phyloP scores from a whole-genome alignment of 2,888 invertebrate genomes.

The Xestia c-nigrum region DNA sequence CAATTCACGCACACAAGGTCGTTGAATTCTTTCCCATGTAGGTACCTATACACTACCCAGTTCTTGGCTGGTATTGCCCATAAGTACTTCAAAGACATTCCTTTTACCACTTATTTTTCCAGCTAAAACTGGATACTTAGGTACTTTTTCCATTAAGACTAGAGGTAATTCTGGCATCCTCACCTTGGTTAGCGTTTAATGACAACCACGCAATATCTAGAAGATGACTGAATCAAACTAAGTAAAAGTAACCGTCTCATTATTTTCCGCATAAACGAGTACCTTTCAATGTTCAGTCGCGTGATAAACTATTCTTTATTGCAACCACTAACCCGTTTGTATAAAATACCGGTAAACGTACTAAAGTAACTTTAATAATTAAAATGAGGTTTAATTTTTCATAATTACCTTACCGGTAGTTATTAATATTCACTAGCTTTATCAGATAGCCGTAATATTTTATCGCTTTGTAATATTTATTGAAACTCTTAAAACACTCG shows the following conservation, averaged over 20 bases:
- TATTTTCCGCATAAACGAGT: slow-evolving; percentile 27
- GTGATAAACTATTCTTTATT: slow-evolving; percentile 42
- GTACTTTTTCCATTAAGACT: slow-evolving; percentile 3
- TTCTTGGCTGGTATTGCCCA: neutral
- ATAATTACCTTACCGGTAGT: slow-evolving; percentile 34
- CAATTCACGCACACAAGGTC: neutral
- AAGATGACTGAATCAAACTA: slow-evolving; percentile 1
- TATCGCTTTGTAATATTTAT: slow-evolving; percentile 31
- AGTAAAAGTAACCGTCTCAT: neutral
- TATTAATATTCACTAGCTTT: slow-evolving; percentile 28
- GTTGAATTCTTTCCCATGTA: neutral
- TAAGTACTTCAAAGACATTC: neutral
- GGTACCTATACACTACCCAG: neutral
- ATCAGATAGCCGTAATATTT: slow-evolving; percentile 40
- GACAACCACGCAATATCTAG: neutral
- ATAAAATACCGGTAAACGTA: slow-evolving; percentile 18
- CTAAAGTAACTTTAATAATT: slow-evolving; percentile 26
- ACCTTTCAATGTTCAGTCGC: slow-evolving; percentile 18
- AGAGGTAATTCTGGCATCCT: neutral
- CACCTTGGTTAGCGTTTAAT: neutral
- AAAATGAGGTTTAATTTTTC: slow-evolving; percentile 15
- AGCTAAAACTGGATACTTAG: neutral
- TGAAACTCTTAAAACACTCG: slow-evolving; percentile 33
- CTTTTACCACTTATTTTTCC: neutral
- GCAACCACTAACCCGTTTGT: slow-evolving; percentile 23